These are phyloP conservation scores for Dermochelys coriacea DNA, from an alignment of 2,797 vertebrate genomes.

Conservation along the genomic window DNA sequence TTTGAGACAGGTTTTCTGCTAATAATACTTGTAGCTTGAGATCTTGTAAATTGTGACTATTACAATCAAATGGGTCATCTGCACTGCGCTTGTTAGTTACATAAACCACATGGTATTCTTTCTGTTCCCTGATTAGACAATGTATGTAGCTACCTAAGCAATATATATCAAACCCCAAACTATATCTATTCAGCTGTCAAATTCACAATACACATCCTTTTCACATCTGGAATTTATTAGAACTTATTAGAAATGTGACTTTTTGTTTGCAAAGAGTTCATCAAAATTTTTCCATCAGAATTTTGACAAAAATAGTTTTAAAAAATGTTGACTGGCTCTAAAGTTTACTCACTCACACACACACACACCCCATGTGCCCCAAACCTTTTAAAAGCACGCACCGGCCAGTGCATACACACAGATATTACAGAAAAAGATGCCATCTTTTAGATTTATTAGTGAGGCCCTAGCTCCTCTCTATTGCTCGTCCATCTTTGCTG, in stretches of 20 bases:
- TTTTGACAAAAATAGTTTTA: not conserved
- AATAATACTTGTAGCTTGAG: not conserved
- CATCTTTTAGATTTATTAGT: not conserved
- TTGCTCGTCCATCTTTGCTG: constrained; percentile 34
- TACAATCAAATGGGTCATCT: not conserved
- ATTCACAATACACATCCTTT: accelerated
- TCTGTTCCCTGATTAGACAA: not conserved
- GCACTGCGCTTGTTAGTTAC: not conserved
- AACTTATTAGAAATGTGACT: not conserved
- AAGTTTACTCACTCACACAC: not conserved
- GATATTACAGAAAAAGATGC: not conserved
- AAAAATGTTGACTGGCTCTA: not conserved
- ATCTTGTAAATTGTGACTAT: not conserved
- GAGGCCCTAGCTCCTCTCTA: not conserved
- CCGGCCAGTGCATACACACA: not conserved
- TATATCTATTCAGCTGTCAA: not conserved
- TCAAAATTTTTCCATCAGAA: not conserved
- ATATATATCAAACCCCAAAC: not conserved
- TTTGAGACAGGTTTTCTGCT: not conserved
- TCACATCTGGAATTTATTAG: not conserved
- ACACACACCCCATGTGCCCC: not conserved
- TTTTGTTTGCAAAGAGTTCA: not conserved
- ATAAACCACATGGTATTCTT: not conserved
- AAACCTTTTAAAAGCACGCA: not conserved
- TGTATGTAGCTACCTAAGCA: not conserved